Evolutionary conservation across 2,797 vertebrate species (phyloP), one percentile per base, ranked within the genome.

Genomic region (Microcaecilia unicolor): DNA sequence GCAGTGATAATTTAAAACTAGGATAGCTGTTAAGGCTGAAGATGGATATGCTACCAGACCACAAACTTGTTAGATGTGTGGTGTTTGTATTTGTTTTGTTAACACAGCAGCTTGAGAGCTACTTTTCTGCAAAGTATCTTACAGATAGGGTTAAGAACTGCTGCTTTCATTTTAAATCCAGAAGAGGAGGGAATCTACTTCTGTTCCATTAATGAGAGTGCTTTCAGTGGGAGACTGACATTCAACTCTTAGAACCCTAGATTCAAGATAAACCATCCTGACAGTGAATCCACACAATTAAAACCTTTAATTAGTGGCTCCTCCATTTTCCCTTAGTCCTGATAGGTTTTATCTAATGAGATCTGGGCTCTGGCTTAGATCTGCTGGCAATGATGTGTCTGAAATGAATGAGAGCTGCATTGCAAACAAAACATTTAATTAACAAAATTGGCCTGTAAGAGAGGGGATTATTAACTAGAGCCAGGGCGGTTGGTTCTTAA

Each of bases 341-440:
- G 92, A 95, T 96, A 90, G 91, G 90, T 91, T 96, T 96, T 95
- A 97, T 96, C 93, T 96, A 96, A 96, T 97, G 93, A 97, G 93
- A 97, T 97, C 91, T 94, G 89, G 86, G 94, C 90, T 81, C 89
- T 90, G 92, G 88, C 91, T 97, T 89, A 89, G 87, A 91, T 95
- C 89, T 86, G 84, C 90, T 89, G 78, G 70, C 86, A 91, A 81
- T 98, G 92, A 94, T 90, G 91, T 92, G 92, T 95, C 93, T 88
- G 86, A 93, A 94, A 93, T 93, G 93, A 95, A 97, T 93, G 91
- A 91, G 90, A 91, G 87, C 88, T 84, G 84, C 90, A 91, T 89
- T 68, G 91, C 92, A 96, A 98, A 98, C 92, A 98, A 97, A 97
- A 97, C 93, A 97, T 98, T 98, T 98, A 97, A 98, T 98, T 97